phyloP scores from a whole-genome alignment of 2,888 invertebrate genomes.

The Agriopis leucophaearia region DNA sequence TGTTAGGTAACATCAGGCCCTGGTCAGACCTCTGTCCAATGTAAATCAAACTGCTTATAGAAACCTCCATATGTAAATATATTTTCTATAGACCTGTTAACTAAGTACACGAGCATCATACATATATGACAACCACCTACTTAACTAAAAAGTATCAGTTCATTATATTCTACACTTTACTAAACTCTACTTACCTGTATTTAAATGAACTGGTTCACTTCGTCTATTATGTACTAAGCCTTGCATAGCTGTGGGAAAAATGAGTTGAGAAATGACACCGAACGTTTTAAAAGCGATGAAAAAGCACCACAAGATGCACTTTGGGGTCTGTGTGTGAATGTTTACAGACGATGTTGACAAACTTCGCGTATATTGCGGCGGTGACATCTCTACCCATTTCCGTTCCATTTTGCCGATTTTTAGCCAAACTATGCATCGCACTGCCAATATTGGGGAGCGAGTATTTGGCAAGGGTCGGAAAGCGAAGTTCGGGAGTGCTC shows the following conservation, averaged over 20 bases:
- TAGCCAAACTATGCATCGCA: conserved; percentile 64
- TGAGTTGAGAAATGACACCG: conserved; percentile 54
- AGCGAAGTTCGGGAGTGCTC: conserved; percentile 19
- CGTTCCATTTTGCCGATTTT: conserved; percentile 70
- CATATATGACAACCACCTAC: too few relatives aligned
- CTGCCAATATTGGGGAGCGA: conserved; percentile 64
- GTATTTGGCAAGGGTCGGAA: conserved; percentile 63
- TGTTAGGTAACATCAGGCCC: too few relatives aligned
- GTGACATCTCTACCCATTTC: conserved; percentile 70
- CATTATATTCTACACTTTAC: too few relatives aligned
- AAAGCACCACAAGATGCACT: conserved; percentile 61
- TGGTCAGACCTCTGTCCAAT: too few relatives aligned
- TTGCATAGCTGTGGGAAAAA: conserved; percentile 6
- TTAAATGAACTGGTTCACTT: too few relatives aligned
- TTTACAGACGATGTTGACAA: conserved; percentile 57
- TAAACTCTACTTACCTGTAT: too few relatives aligned
- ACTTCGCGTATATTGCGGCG: conserved; percentile 62
- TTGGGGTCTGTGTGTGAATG: conserved; percentile 58
- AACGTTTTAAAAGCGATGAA: conserved; percentile 57
- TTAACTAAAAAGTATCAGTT: too few relatives aligned
- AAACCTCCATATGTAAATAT: too few relatives aligned
- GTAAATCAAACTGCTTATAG: too few relatives aligned
- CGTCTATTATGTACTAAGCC: background rate
- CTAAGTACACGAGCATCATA: too few relatives aligned
- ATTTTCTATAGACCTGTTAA: too few relatives aligned